phyloP scores from a whole-genome alignment of 2,797 vertebrate species.

The Natrix natrix region DNA sequence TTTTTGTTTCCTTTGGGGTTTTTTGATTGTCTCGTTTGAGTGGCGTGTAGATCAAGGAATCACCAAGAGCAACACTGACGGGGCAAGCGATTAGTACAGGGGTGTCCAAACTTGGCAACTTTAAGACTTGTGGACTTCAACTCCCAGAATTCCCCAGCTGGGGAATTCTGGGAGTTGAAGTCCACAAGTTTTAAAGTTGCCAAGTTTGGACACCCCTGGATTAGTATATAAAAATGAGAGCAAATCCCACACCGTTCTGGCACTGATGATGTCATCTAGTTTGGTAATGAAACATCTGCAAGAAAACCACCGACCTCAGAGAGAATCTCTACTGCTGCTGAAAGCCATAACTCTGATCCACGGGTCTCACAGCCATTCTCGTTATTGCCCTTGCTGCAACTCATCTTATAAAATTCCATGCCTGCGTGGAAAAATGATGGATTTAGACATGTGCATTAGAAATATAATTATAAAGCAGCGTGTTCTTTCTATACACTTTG shows the following conservation, averaged over 20 bases:
- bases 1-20: not conserved
- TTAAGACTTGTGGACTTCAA: too few relatives aligned
- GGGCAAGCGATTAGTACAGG: not conserved
- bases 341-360: not conserved
- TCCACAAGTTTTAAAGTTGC: too few relatives aligned
- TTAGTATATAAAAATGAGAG: not conserved
- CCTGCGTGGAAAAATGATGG: not conserved
- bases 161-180: too few relatives aligned
- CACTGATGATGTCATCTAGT: not conserved
- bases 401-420: not conserved
- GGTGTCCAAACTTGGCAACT: too few relatives aligned
- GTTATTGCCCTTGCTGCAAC: not conserved
- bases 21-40: not conserved
- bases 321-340: not conserved
- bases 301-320: not conserved
- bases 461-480: not conserved
- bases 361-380: not conserved
- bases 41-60: not conserved
- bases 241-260: not conserved
- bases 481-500: not conserved
- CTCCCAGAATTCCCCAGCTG: too few relatives aligned
- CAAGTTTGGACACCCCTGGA: too few relatives aligned
- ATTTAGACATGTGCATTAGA: not conserved
- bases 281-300: not conserved
- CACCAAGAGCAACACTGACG: not conserved